phyloP scores from a whole-genome alignment of 2,797 vertebrate genomes.

The Paedocypris micromegethes region DNA sequence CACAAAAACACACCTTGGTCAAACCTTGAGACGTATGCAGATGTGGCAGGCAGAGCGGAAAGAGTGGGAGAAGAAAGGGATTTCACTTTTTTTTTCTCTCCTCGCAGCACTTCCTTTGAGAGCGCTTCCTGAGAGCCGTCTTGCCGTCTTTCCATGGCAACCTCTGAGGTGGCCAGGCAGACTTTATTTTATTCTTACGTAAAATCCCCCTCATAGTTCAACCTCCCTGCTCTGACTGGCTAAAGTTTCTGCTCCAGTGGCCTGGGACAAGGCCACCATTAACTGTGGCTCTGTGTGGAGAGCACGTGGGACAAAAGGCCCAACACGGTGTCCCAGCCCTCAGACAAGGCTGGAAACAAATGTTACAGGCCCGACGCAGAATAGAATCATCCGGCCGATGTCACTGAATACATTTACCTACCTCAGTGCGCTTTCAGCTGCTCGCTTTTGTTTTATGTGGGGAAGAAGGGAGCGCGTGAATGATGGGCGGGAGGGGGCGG shows the following conservation, averaged over 20 bases:
- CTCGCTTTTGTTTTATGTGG: conserved; percentile 67
- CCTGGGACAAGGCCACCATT: conserved; percentile 91
- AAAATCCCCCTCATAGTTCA: conserved; percentile 46
- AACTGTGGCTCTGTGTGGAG: conserved; percentile 85
- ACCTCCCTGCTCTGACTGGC: conserved; percentile 58
- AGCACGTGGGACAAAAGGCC: conserved; percentile 84
- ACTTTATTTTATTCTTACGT: conserved; percentile 54
- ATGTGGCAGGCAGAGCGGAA: conserved; percentile 48
- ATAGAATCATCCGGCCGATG: conserved; percentile 97
- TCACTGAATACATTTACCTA: conserved; percentile 99
- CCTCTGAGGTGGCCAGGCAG: conserved; percentile 70
- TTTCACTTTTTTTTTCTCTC: conserved; percentile 51
- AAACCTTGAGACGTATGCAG: conserved; percentile 53
- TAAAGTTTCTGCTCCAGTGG: conserved; percentile 88
- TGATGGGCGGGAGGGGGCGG: conserved; percentile 65
- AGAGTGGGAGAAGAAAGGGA: conserved; percentile 13
- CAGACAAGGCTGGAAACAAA: conserved; percentile 98
- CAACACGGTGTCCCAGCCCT: conserved; percentile 86
- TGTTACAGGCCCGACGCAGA: conserved; percentile 84
- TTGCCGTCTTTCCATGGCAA: conserved; percentile 72
- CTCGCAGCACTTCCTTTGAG: conserved; percentile 67
- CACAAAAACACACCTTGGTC: conserved; percentile 36
- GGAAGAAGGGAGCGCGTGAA: conserved; percentile 74
- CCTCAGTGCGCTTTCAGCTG: conserved; percentile 88
- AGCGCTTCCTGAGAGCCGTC: conserved; percentile 59